Evolutionary conservation across 2,888 invertebrate species (phyloP).

Genomic region (Mamestra brassicae): DNA sequence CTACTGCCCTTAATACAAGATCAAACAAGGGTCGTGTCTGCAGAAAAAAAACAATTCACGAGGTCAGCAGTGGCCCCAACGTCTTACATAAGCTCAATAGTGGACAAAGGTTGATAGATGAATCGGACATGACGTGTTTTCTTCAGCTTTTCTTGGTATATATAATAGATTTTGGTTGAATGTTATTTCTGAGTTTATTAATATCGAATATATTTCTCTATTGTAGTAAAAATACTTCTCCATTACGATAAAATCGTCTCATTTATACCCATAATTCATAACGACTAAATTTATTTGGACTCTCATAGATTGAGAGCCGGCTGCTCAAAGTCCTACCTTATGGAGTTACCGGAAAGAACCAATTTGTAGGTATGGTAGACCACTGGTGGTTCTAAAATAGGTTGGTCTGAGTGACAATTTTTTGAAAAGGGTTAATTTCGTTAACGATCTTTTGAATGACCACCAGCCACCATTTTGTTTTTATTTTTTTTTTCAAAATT

Average conservation of each 20-base stretch:
- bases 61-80: slow-evolving; percentile 23
- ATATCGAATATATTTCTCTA: background rate
- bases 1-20: slow-evolving; percentile 39
- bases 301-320: background rate
- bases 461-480: no score
- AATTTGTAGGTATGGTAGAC: no score
- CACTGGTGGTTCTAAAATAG: no score
- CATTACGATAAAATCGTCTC: background rate
- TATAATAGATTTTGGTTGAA: slow-evolving; percentile 39
- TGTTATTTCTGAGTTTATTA: background rate
- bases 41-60: slow-evolving; percentile 41
- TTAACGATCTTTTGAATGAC: no score
- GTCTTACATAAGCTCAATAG: slow-evolving; percentile 22
- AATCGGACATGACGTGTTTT: slow-evolving; percentile 31
- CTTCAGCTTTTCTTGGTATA: slow-evolving; percentile 36
- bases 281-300: background rate
- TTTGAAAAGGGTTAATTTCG: no score
- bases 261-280: no score
- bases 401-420: no score
- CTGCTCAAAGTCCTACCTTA: no score
- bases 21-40: slow-evolving; percentile 31
- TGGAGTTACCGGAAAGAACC: no score
- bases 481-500: no score
- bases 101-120: slow-evolving; percentile 49
- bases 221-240: background rate